Base-by-base conservation (phyloP, 2,888 invertebrate genomes). In the Noctua pronuba region DNA sequence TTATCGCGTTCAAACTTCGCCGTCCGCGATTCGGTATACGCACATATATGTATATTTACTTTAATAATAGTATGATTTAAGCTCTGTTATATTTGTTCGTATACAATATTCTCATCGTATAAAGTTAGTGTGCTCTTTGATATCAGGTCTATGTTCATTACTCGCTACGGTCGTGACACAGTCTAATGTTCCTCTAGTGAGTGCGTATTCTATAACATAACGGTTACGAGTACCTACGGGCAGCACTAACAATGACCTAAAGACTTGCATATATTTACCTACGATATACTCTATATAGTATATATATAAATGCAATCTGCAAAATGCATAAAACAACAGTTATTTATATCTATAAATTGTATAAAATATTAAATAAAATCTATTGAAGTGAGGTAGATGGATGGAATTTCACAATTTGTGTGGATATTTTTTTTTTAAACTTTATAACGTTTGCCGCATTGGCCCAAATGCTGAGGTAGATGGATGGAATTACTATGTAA, bases 361-460 rank as follows among this genome's bases (percentile, higher is more conserved):
- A 96, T 96, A 96, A 96, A 96, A 96, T 96, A 96, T 96, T 96
- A 96, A 96, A 96, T 97, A 97, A 97, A 96, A 96, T 97, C 96
- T 96, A 97, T 96, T 96, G 96, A 97, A 97, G 97, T 97, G 97
- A 97, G 97, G 97, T 97, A 97, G 97, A 97, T 97, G 97, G 97
- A 97, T 97, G 97, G 97, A 97, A 97, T 97, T 96, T 97, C 96
- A 96, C 96, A 96, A 94, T 96, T 96, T 96, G 96, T 96, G 96
- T 96, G 96, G 96, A 96, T 96, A 95, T 95, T 92, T 93, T 92
- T 92, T 77, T 93, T 92, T 92, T 85, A 18, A 35, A 87, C 92
- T 92, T 92, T 93, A 94, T 93, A 94, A 95, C 94, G 94, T 93
- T 87, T 88, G 96, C 96, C 95, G 95, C 93, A 94, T 95, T 95